A percentile compares a stretch with the other conserved stretches of the same genome.
Evolutionary conservation across 1,140 invertebrate genomes (phyloP).

Genomic region (Orius insidiosus): DNA sequence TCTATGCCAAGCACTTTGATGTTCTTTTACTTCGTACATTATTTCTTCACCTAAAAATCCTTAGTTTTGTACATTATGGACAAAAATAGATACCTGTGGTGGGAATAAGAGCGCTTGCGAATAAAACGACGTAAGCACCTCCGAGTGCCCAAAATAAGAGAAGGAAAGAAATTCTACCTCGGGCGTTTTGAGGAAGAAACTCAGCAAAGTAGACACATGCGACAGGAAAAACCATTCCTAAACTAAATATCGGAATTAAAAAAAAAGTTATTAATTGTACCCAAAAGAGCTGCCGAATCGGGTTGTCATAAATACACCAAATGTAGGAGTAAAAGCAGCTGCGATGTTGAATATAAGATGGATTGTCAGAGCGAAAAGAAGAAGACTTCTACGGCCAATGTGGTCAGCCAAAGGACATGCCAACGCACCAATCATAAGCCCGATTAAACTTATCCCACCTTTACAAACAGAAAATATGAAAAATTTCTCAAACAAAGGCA

Average conservation of each 20-base stretch:
- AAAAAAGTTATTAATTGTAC: no score
- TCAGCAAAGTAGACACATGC: constrained; percentile 55
- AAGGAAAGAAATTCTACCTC: constrained; percentile 38
- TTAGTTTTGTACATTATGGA: not conserved
- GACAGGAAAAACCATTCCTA: no score
- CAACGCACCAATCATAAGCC: constrained; percentile 51
- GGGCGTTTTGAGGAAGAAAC: constrained; percentile 38
- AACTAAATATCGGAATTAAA: no score
- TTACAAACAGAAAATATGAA: constrained; percentile 16
- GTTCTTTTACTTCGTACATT: constrained; percentile 45
- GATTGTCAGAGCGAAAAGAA: constrained; percentile 31
- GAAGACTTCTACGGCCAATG: constrained; percentile 51
- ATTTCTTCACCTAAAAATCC: constrained; percentile 35
- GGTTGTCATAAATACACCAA: constrained; percentile 60
- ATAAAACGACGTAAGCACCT: constrained; percentile 37
- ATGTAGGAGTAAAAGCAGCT: constrained; percentile 60
- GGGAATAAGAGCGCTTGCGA: constrained; percentile 43
- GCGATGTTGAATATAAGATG: constrained; percentile 26
- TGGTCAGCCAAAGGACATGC: constrained; percentile 59
- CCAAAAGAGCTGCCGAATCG: constrained; percentile 43
- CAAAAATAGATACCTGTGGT: constrained; percentile 24
- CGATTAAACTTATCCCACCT: constrained; percentile 48
- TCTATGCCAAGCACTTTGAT: constrained; percentile 62
- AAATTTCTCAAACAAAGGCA: not conserved
- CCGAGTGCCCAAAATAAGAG: constrained; percentile 43